Evolutionary conservation across 2,797 vertebrate genomes (phyloP), one percentile per base, ranked within the genome.

Genomic region (Chromis chromis): DNA sequence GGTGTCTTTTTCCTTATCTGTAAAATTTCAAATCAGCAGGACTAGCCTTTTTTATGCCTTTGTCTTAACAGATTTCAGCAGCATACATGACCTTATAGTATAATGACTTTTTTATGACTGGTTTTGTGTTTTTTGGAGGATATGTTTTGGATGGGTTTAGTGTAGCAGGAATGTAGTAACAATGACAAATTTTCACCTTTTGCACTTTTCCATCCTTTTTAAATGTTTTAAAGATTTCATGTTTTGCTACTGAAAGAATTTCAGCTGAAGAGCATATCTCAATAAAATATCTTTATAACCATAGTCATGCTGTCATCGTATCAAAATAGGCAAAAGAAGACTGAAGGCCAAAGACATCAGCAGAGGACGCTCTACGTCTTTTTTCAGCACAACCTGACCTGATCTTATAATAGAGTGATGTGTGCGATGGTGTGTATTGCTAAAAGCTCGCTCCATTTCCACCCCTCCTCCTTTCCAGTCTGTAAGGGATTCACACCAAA

Each of bases 321-420:
- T 55, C 60, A 65, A 49, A 55, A 55, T 39, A 57, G 7, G 28
- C 52, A 74, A 52, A 21, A 62, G 58, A 75, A 46, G 49, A 67
- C 56, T 54, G 28, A 74, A 56, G 65, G 75, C 22, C 65, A 44
- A 21, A 83, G 65, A 68, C 76, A 82, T 84, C 89, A 89, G 89
- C 65, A 90, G 90, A 86, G 86, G 86, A 90, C 83, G 86, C 89
- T 89, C 65, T 85, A 7, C 66, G 70, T 74, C 88, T 80, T 85
- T 67, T 39, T 39, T 79, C 65, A 57, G 59, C 72, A 60, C 75
- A 40, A 62, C 57, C 28, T 67, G 79, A 85, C 76, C 75, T 76
- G 76, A 67, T 79, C 73, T 70, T 64, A 40, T 50, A 76, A 78
- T 52, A 77, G 68, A 79, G 53, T 52, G 22, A 70, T 67, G 77